Conservation (phyloP, 2,113 vertebrate genomes). For the Deroptyus accipitrinus region DNA sequence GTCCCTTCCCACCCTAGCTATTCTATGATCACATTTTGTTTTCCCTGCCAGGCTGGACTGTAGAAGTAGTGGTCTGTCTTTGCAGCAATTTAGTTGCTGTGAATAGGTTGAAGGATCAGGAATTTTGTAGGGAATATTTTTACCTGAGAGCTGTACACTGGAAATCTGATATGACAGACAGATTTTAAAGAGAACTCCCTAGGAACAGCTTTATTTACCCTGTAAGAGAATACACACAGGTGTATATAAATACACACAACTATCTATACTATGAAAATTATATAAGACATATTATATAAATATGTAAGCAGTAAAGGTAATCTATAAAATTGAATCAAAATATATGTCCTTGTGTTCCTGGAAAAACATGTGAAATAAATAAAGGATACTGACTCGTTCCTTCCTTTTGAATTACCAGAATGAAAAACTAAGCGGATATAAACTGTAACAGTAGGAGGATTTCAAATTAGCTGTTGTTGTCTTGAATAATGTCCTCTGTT, state of each 20-base stretch:
- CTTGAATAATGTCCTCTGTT: neutral
- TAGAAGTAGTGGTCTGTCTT: neutral
- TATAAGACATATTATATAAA: neutral
- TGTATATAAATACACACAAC: neutral
- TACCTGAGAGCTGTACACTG: neutral
- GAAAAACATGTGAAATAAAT: neutral
- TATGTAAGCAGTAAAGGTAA: neutral
- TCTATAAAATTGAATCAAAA: neutral
- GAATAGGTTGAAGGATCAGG: neutral
- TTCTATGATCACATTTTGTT: neutral
- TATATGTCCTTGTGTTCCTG: neutral
- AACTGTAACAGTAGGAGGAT: neutral
- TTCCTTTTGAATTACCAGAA: neutral
- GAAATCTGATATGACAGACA: neutral
- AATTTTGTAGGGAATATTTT: neutral
- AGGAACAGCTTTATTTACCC: neutral
- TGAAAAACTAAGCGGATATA: neutral
- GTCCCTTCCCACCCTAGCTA: neutral
- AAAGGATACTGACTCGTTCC: neutral
- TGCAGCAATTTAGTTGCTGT: neutral
- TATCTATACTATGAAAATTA: neutral
- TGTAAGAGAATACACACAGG: fast-evolving
- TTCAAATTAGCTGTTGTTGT: neutral
- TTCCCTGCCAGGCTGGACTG: neutral
- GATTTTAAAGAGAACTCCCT: neutral